These are phyloP conservation scores for Noctua fimbriata DNA, from an alignment of 2,888 invertebrate genomes.

Conservation along the genomic window DNA sequence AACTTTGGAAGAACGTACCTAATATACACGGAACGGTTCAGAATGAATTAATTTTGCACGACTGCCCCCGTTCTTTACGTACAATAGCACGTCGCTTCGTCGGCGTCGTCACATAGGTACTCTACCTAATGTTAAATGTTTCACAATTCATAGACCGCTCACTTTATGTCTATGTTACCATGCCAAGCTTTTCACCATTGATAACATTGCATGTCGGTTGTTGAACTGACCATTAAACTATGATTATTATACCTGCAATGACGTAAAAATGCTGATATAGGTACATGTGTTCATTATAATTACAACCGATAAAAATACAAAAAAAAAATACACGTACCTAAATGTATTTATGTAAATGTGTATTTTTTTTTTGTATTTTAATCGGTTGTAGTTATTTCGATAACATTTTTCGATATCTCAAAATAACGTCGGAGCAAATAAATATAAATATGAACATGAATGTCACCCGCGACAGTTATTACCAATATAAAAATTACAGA, in stretches of 20 bases:
- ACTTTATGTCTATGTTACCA: background rate
- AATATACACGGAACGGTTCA: background rate
- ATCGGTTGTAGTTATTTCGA: too few species aligned
- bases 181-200: conserved; percentile 6
- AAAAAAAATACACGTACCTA: background rate
- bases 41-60: conserved; percentile 21
- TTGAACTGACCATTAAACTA: conserved; percentile 11
- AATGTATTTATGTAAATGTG: too few species aligned
- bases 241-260: conserved; percentile 27
- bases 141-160: background rate
- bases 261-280: conserved; percentile 4
- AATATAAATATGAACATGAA: conserved; percentile 35
- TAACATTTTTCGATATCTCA: conserved; percentile 11
- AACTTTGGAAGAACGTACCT: background rate
- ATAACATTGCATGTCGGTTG: conserved; percentile 17
- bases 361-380: too few species aligned
- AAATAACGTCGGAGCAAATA: conserved; percentile 19
- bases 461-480: conserved; percentile 48
- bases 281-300: background rate
- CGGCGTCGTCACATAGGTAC: background rate
- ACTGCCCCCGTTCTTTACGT: conserved; percentile 8
- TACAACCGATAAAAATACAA: background rate
- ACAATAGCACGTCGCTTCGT: conserved; percentile 3
- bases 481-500: conserved; percentile 41
- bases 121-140: background rate